These are phyloP conservation scores for Ganaspis brasiliensis DNA, from an alignment of 2,888 invertebrate species.

Conservation along the genomic window DNA sequence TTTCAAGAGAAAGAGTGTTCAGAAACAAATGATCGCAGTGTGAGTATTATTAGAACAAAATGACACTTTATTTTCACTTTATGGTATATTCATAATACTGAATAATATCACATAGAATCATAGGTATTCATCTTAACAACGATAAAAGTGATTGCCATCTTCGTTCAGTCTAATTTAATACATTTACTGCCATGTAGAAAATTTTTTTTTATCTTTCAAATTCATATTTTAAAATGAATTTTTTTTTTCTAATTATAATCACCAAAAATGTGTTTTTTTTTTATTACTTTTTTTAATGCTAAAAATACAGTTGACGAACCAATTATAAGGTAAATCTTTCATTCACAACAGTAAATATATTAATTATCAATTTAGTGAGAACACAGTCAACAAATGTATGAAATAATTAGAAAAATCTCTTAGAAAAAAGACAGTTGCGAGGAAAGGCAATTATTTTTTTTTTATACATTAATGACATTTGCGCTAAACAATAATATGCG, in stretches of 20 bases:
- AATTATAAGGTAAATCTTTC: background rate
- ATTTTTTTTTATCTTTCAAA: constrained; percentile 18
- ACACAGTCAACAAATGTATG: constrained; percentile 1
- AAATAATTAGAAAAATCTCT: background rate
- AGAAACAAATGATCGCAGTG: constrained; percentile 64
- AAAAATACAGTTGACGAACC: no score
- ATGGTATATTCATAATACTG: constrained; percentile 69
- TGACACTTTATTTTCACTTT: constrained; percentile 67
- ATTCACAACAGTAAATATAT: background rate
- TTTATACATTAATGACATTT: constrained; percentile 1
- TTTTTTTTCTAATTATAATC: no score
- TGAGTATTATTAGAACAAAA: constrained; percentile 68
- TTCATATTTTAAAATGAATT: no score
- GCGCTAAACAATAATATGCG: background rate
- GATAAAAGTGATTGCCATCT: constrained; percentile 12
- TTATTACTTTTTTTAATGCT: no score
- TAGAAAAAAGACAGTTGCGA: background rate
- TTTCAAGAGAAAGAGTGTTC: constrained; percentile 20
- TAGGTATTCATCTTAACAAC: constrained; percentile 42
- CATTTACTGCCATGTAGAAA: constrained; percentile 28
- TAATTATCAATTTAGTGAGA: background rate
- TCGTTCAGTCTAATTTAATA: constrained; percentile 33
- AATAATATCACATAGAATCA: constrained; percentile 64
- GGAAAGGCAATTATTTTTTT: background rate
- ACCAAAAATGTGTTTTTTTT: no score